Base-by-base conservation (phyloP, 64 coral and sea anemone genomes). In the Pachyseris speciosa region DNA sequence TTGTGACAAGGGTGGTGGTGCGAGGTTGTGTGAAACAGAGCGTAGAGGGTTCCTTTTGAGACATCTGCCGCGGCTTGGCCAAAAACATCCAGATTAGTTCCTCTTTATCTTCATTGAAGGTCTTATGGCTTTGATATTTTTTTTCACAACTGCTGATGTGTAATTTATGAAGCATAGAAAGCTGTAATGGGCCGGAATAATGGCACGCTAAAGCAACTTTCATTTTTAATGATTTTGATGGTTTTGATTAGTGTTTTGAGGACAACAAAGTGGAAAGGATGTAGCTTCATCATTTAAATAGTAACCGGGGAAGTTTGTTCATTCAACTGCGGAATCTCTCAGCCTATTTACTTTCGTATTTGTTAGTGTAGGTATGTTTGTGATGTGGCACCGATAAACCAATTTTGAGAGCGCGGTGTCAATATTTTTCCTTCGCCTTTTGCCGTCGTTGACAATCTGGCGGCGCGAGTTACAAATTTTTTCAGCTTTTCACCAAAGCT, bases 211-310 rank as follows among this genome's bases (percentile, higher is more conserved):
- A 51, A 80, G 72, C 63, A 85, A 69, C 61, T 67, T 80, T 90
- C 75, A 78, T 61, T 79, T 73, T 78, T 90, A 80, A 90, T 81
- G 88, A 90, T 69, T 76, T 39, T 90, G 88, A 90, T 81, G 88
- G 88, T 55, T 90, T 90, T 90, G 88, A 92, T 92, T 92, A 92
- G 89, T 84, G 76, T 91, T 51, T 84, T 86, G 58, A 84, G 83
- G 89, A 92, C 89, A 92, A 92, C 89, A 92, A 84, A 77, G 80
- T 84, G 78, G 78, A 84, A 92, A 92, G 79, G 79, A 92, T 80
- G 83, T 92, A 80, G 88, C 65, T 92, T 84, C 50, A 84, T 84
- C 78, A 92, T 84, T 92, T 68, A 68, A 71, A 84, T 69, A 92
- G 42, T 67, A 84, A 45, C 58, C 49, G 77, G 53, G 77, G 77